These are phyloP conservation scores for Phallusia fumigata DNA, from an alignment of 23 tunicate genomes.

Conservation along the genomic window DNA sequence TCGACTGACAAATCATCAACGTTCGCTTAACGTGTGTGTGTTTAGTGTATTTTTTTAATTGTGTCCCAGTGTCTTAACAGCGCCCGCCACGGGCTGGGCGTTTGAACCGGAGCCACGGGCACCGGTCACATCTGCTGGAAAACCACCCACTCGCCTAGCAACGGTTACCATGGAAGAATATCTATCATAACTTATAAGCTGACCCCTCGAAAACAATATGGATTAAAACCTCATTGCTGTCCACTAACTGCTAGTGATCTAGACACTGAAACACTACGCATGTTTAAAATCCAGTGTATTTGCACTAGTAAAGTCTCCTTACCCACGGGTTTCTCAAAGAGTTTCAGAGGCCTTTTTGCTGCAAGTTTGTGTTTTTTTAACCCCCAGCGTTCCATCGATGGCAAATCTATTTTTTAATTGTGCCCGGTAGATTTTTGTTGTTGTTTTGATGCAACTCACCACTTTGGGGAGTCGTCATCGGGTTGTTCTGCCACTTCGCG, in stretches of 20 bases:
- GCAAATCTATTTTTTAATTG: conserved; percentile 6
- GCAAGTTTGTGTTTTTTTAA: not conserved
- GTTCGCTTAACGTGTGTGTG: not conserved
- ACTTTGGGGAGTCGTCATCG: too few species aligned
- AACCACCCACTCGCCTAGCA: not conserved
- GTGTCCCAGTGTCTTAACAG: not conserved
- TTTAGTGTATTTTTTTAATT: not conserved
- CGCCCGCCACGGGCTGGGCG: not conserved
- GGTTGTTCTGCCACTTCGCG: not conserved
- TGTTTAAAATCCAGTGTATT: not conserved
- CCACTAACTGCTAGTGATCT: too few species aligned
- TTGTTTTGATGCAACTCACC: not conserved
- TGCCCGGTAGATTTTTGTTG: not conserved
- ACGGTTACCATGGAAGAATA: not conserved
- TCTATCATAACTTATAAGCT: too few species aligned
- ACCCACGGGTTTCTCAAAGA: not conserved
- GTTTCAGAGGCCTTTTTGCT: conserved; percentile 4
- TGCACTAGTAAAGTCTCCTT: not conserved
- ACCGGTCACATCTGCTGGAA: too few species aligned
- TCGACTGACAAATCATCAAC: not conserved
- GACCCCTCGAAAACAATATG: too few species aligned
- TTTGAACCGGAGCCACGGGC: too few species aligned
- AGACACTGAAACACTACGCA: too few species aligned
- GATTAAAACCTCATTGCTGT: too few species aligned
- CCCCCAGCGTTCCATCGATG: not conserved